Base-by-base conservation (phyloP, 2,888 invertebrate genomes). In the Rhogogaster chlorosoma region DNA sequence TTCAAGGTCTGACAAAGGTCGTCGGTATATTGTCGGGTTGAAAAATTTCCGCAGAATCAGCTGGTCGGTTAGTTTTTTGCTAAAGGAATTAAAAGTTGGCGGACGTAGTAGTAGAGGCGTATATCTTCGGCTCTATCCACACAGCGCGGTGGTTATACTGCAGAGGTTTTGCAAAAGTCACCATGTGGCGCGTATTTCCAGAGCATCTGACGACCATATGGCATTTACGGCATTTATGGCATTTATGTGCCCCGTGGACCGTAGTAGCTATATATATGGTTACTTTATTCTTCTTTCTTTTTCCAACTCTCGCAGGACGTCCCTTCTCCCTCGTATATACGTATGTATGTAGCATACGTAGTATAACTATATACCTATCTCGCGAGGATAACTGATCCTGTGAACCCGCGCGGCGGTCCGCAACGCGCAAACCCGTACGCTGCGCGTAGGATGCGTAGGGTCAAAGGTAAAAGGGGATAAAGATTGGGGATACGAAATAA, bases 201-300 rank as follows among this genome's bases (percentile, higher is more conserved):
- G 64, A 82, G 82, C 82, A 82, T 82, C 82, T 82, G 82, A 82
- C 82, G 61, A 64, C 82, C 82, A 82, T 82, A 82, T 82, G 82
- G 82, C 64, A 82, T 82, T 82, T 82, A 78, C 78, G 78, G 78
- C 78, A 78, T 78, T 82, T 82, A 82, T 82, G 61, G 53, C 78
- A 57, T 78, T 57, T 57, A 78, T 78, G 78, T 82, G 82, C 64
- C 42, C 42, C 42, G 64, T 49, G 64, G 64, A 82, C 82, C 38
- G 64, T 64, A 64, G 42, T 64, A 64, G 64, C 29, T 78, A 36
- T 53, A 36, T 78, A 36, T 53, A 36, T 42, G 45, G 22, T 12
- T 22, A 49, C 61, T 61, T 10, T 61, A 61, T 61, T 22, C 26
- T 61, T 2, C 61, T 61, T 1, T 61, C 12, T 61, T 61, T 61